These are phyloP conservation scores for Poeciliopsis gracilis DNA, from an alignment of 2,797 vertebrate species.

Conservation along the genomic window DNA sequence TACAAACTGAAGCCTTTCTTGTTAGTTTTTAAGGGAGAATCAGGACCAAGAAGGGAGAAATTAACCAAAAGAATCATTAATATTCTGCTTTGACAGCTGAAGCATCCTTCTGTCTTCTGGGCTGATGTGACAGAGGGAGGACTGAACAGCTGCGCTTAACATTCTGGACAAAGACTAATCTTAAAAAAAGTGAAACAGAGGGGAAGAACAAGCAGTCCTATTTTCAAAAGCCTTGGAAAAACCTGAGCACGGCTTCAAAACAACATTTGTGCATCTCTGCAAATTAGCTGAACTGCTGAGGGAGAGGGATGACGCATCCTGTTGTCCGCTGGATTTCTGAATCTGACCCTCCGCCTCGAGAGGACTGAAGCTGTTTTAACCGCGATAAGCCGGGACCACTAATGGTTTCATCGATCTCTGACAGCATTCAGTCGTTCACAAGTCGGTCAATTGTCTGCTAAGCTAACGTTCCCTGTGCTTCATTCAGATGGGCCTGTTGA, in stretches of 20 bases:
- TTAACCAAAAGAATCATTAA: constrained; percentile 11
- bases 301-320: not conserved
- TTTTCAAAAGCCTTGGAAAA: not conserved
- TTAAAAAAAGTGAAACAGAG: not conserved
- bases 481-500: not conserved
- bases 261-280: not conserved
- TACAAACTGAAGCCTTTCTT: not conserved
- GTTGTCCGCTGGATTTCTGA: not conserved
- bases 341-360: not conserved
- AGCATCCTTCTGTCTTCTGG: constrained; percentile 6
- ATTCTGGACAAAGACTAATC: not conserved
- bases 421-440: constrained; percentile 4
- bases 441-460: not conserved
- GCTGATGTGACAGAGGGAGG: not conserved
- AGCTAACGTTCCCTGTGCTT: not conserved
- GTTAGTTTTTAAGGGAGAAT: not conserved
- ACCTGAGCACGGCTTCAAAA: not conserved
- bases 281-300: constrained; percentile 1
- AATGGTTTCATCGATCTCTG: constrained; percentile 4
- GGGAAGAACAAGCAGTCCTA: not conserved
- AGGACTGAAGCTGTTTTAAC: not conserved
- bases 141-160: not conserved
- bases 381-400: not conserved
- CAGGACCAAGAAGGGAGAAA: not conserved
- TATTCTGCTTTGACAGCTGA: constrained; percentile 14